Evolutionary conservation across 2,888 invertebrate genomes (phyloP).

Genomic region (Azorinus chamasolen): DNA sequence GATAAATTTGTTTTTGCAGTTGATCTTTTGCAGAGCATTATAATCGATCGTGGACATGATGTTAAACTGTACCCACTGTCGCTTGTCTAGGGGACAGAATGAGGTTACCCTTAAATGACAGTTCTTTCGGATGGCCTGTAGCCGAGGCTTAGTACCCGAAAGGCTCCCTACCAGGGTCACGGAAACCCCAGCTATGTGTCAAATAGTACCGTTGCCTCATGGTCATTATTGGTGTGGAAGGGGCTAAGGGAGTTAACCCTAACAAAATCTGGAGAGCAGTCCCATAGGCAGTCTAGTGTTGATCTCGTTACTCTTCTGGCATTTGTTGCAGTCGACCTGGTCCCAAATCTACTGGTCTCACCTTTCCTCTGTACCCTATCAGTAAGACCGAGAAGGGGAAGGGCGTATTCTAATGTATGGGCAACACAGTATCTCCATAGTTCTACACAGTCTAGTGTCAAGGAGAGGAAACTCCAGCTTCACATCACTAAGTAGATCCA

Average conservation of each 20-base stretch:
- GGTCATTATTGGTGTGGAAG: not conserved
- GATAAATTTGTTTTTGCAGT: too few species aligned
- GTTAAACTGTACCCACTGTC: too few species aligned
- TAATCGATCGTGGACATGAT: too few species aligned
- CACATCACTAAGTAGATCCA: not conserved
- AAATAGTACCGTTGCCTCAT: not conserved
- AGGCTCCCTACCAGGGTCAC: not conserved
- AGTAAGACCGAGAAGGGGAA: too few species aligned
- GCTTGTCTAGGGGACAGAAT: not conserved
- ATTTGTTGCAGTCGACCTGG: not conserved
- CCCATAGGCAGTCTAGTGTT: not conserved
- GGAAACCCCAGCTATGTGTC: too few species aligned
- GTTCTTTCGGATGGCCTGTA: not conserved
- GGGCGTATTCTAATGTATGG: too few species aligned
- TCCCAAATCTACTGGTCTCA: not conserved
- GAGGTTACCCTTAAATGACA: conserved; percentile 1
- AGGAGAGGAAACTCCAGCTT: not conserved
- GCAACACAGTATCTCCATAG: too few species aligned
- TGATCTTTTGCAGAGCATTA: too few species aligned
- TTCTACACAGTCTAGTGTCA: too few species aligned
- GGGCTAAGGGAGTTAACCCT: not conserved
- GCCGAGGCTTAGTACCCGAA: not conserved
- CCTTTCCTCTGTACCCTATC: not conserved
- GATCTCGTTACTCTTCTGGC: not conserved
- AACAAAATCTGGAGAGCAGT: too few species aligned